These are phyloP conservation scores for Cryptotermes secundus DNA, from an alignment of 1,140 invertebrate genomes.

Conservation along the genomic window DNA sequence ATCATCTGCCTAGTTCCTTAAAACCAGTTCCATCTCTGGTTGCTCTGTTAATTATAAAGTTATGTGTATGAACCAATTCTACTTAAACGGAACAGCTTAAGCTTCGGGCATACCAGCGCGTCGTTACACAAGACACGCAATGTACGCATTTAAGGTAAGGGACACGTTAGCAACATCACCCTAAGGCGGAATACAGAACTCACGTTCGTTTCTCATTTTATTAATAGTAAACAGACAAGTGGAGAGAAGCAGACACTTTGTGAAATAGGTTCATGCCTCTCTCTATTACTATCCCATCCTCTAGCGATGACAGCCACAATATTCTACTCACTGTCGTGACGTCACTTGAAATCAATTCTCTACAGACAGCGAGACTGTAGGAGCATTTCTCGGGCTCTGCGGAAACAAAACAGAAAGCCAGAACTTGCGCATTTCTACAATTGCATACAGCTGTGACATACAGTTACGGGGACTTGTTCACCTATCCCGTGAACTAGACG, in stretches of 20 bases:
- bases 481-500: neutral
- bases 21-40: no score
- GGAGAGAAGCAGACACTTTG: neutral
- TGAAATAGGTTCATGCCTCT: neutral
- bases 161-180: neutral
- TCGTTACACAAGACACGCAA: neutral
- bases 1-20: no score
- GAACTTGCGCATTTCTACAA: neutral
- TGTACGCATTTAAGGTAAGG: neutral
- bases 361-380: neutral
- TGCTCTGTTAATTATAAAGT: no score
- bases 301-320: neutral
- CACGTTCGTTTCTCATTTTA: neutral
- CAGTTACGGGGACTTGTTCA: neutral
- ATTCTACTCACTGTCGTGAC: neutral
- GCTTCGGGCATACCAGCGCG: no score
- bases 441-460: neutral
- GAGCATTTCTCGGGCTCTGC: neutral
- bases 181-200: no score
- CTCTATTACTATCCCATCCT: neutral
- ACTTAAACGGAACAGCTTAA: no score
- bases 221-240: neutral
- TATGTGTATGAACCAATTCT: no score
- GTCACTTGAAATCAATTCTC: neutral
- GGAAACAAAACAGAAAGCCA: neutral